A percentile compares a stretch with the other conserved stretches of the same genome.
These are phyloP conservation scores for Glaucopsyche alexis DNA, from an alignment of 2,888 invertebrate species.

Conservation along the genomic window DNA sequence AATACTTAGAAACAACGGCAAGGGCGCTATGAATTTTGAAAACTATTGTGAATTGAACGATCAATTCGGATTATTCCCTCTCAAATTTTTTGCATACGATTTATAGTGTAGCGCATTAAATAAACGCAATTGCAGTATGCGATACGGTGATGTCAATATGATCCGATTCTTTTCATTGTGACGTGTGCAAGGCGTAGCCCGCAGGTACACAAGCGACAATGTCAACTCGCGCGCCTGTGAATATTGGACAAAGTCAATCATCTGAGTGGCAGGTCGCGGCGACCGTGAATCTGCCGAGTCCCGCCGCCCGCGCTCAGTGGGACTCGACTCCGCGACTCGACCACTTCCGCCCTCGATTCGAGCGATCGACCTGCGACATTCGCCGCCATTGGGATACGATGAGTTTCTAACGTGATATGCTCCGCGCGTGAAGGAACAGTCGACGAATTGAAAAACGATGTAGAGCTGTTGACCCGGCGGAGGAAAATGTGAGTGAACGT, in stretches of 20 bases:
- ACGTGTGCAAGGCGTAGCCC: conserved; percentile 56
- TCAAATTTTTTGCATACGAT: neutral
- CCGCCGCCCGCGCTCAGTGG: conserved; percentile 49
- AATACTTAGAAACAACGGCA: no score
- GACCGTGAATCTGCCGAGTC: conserved; percentile 71
- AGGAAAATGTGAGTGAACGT: conserved; percentile 70
- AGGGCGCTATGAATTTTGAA: no score
- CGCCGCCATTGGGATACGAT: conserved; percentile 42
- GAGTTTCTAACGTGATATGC: conserved; percentile 47
- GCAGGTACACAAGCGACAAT: conserved; percentile 49
- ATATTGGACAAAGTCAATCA: conserved; percentile 76
- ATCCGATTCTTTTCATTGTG: conserved; percentile 44
- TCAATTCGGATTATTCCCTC: no score
- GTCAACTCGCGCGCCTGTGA: conserved; percentile 56
- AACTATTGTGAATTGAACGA: no score
- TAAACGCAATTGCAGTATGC: conserved; percentile 10
- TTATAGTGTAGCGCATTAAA: neutral
- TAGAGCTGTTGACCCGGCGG: conserved; percentile 68
- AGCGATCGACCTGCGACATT: conserved; percentile 34
- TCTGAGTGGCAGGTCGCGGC: conserved; percentile 66
- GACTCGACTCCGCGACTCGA: conserved; percentile 59
- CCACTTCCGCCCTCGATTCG: conserved; percentile 58
- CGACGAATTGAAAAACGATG: conserved; percentile 60
- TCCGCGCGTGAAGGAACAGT: conserved; percentile 50
- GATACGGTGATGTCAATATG: neutral